Evolutionary conservation across 1,140 invertebrate genomes (phyloP).

Genomic region (Carposina sasakii): DNA sequence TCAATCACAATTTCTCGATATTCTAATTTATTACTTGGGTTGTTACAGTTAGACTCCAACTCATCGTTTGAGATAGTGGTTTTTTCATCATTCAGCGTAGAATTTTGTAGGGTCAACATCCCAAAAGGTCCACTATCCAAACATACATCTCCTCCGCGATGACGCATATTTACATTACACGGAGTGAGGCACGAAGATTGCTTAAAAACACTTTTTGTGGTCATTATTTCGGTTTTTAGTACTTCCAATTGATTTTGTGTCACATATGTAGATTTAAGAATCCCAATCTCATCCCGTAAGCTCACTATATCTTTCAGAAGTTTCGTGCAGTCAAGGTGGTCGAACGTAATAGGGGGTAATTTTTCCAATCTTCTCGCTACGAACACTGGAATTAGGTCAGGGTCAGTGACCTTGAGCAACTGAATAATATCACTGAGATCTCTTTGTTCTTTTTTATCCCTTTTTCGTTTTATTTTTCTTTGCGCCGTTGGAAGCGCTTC

Average conservation of each 20-base stretch:
- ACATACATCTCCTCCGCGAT: slow-evolving; percentile 2
- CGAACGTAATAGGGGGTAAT: background rate
- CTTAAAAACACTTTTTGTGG: background rate
- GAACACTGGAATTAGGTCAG: background rate
- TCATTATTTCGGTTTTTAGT: background rate
- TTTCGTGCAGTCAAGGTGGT: slow-evolving; percentile 6
- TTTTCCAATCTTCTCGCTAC: background rate
- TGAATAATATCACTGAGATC: slow-evolving; percentile 2
- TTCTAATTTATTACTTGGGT: background rate
- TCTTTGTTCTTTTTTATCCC: background rate
- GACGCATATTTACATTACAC: background rate
- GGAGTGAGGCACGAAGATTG: background rate
- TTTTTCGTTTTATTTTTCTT: background rate
- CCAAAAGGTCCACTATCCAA: slow-evolving; percentile 1
- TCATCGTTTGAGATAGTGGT: too few relatives aligned
- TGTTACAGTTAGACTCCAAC: too few relatives aligned
- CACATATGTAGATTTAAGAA: background rate
- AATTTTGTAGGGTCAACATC: background rate
- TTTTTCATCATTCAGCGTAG: background rate
- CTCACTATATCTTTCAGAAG: slow-evolving; percentile 1
- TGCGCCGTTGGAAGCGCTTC: background rate
- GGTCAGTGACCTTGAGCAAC: background rate
- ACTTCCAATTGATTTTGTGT: background rate
- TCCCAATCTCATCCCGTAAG: background rate
- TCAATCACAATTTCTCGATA: background rate